Conservation (phyloP, 2,888 invertebrate species). For the Drosophila mimica region DNA sequence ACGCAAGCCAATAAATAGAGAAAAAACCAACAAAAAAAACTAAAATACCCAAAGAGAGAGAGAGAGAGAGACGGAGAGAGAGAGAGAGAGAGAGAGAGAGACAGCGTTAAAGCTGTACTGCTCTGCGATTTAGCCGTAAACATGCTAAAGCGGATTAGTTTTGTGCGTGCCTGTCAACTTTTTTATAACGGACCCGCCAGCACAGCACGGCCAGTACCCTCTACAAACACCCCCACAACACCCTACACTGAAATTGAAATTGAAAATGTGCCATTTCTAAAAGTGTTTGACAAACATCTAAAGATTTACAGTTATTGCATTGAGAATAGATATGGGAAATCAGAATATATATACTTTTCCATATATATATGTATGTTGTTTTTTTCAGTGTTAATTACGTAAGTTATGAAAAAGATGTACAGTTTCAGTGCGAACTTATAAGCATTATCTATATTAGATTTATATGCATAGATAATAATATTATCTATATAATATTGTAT, state of each 20-base stretch:
- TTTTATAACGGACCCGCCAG: constrained; percentile 25
- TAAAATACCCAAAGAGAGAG: background rate
- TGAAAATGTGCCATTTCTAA: background rate
- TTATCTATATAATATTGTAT: no score
- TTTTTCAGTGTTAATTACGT: no score
- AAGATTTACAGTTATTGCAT: background rate
- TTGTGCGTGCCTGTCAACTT: constrained; percentile 77
- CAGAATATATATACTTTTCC: background rate
- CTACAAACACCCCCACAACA: background rate
- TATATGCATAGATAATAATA: no score
- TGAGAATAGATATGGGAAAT: background rate
- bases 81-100: background rate
- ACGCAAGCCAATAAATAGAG: constrained; percentile 31
- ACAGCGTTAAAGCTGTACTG: background rate
- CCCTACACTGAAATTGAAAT: background rate
- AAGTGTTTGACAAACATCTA: background rate
- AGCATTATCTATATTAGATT: no score
- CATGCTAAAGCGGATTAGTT: constrained; percentile 78
- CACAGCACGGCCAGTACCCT: background rate
- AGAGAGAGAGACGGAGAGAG: background rate
- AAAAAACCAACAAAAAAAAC: background rate
- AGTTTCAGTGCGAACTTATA: no score
- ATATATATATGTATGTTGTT: no score
- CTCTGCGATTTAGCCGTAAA: constrained; percentile 68
- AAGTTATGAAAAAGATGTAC: no score